These are phyloP conservation scores for Aphelenchoides bicaudatus DNA, from an alignment of 2,888 invertebrate species.

Conservation along the genomic window DNA sequence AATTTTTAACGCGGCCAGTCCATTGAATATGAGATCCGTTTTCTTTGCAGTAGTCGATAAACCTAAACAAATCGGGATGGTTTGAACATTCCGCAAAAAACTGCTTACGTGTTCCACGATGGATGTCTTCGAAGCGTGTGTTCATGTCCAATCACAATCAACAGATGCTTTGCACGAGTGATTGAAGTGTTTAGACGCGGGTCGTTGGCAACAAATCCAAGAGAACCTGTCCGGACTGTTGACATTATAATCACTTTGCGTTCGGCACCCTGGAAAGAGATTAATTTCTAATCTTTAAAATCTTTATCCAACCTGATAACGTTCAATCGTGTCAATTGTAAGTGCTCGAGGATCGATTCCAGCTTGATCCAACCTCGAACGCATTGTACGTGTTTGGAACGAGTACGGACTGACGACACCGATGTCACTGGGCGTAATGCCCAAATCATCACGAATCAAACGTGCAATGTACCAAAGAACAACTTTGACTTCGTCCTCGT, in stretches of 20 bases:
- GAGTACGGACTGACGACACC: conserved; percentile 29
- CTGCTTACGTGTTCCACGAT: conserved; percentile 26
- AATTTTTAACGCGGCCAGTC: no score
- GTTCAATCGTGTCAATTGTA: no score
- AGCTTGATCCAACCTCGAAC: no score
- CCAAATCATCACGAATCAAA: conserved; percentile 4
- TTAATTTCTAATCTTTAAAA: no score
- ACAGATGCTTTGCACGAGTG: conserved; percentile 36
- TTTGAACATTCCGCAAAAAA: not conserved
- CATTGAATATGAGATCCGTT: conserved; percentile 4
- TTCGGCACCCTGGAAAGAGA: conserved; percentile 39
- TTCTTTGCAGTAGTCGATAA: not conserved
- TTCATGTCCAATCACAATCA: conserved; percentile 33
- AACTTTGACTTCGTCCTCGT: conserved; percentile 17
- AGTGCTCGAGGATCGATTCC: no score
- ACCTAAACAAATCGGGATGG: not conserved
- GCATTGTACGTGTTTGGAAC: no score
- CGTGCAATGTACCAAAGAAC: conserved; percentile 24
- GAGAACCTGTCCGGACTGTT: conserved; percentile 32
- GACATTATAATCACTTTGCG: conserved; percentile 38
- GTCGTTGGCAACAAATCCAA: conserved; percentile 32
- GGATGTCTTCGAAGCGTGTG: conserved; percentile 17
- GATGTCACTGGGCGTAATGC: conserved; percentile 28
- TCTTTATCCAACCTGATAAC: no score
- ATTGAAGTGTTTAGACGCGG: conserved; percentile 37